These are phyloP conservation scores for Aphidoletes aphidimyza DNA, from an alignment of 2,888 invertebrate species.

Conservation along the genomic window DNA sequence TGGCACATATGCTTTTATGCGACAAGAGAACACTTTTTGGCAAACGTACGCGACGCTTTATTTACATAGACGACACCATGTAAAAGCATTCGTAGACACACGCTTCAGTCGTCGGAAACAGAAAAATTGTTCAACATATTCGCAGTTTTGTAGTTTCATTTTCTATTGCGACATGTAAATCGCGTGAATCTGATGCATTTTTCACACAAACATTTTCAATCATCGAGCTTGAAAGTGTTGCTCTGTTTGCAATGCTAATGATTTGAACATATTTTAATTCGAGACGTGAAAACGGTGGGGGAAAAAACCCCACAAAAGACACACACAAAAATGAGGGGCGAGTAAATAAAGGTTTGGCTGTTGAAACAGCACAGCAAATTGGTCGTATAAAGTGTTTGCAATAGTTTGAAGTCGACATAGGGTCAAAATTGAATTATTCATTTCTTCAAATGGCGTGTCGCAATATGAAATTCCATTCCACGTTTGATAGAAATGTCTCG, in stretches of 20 bases:
- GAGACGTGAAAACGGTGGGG: neutral
- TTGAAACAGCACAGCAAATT: neutral
- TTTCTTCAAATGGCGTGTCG: neutral
- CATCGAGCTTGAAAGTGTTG: neutral
- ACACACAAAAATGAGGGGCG: neutral
- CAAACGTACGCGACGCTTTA: neutral
- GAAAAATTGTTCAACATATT: too few relatives aligned
- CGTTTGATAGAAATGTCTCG: neutral
- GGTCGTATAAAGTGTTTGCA: slow-evolving; percentile 21
- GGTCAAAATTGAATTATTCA: neutral
- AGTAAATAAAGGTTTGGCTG: neutral
- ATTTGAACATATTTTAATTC: slow-evolving; percentile 31
- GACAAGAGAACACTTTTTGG: neutral
- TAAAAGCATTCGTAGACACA: too few relatives aligned
- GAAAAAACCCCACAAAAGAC: neutral
- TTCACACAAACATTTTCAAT: neutral
- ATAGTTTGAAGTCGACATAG: neutral
- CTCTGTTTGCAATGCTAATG: slow-evolving; percentile 32
- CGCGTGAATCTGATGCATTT: too few relatives aligned
- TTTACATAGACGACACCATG: neutral
- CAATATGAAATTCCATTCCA: neutral
- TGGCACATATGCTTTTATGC: neutral
- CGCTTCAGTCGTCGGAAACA: neutral
- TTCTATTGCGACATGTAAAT: neutral
- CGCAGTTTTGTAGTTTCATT: neutral